These are phyloP conservation scores for Bombus impatiens DNA, from an alignment of 1,140 invertebrate species.

Conservation along the genomic window DNA sequence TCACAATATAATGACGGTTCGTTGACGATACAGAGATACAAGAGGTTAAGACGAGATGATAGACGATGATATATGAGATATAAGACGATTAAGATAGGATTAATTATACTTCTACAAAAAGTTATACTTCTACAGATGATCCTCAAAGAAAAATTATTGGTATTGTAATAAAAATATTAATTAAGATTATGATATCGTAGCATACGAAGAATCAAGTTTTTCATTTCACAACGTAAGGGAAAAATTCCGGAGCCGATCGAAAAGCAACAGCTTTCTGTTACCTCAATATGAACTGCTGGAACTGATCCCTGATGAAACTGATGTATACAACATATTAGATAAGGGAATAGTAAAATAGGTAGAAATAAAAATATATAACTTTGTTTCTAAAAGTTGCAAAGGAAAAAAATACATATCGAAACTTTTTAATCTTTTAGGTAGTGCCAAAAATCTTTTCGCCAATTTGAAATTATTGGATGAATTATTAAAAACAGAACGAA, in stretches of 20 bases:
- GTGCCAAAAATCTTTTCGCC: fast-evolving
- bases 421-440: too few species aligned
- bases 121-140: too few species aligned
- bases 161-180: too few species aligned
- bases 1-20: neutral
- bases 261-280: neutral
- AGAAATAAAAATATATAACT: too few species aligned
- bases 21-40: too few species aligned
- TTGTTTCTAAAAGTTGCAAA: too few species aligned
- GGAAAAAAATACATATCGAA: neutral
- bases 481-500: neutral
- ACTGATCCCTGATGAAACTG: neutral
- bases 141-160: too few species aligned
- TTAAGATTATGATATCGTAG: too few species aligned
- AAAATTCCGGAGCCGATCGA: neutral
- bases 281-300: neutral
- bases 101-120: too few species aligned
- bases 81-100: neutral
- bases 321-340: neutral
- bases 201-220: too few species aligned
- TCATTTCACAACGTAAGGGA: neutral
- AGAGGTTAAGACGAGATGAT: too few species aligned
- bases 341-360: neutral
- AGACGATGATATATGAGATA: too few species aligned
- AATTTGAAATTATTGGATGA: neutral